phyloP scores from a whole-genome alignment of 2,113 vertebrate genomes.

The Perccottus glenii region DNA sequence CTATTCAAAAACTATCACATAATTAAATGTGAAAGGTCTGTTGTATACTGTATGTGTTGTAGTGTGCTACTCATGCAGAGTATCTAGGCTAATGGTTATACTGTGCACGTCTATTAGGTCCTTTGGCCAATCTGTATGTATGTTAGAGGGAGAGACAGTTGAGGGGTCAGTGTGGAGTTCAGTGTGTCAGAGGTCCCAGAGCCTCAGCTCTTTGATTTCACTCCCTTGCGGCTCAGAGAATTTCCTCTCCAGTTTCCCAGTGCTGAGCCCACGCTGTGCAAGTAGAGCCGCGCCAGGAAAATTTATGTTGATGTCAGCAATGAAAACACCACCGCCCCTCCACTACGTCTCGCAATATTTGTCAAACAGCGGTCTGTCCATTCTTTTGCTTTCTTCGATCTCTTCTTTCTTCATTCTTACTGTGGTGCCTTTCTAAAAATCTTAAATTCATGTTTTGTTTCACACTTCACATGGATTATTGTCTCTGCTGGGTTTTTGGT shows the following conservation, averaged over 20 bases:
- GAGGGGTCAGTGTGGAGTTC: constrained; percentile 74
- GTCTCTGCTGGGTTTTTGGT: constrained; percentile 70
- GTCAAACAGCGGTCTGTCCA: constrained; percentile 79
- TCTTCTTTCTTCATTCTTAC: constrained; percentile 63
- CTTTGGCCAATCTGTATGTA: constrained; percentile 17
- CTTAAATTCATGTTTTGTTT: constrained; percentile 67
- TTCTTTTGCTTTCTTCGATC: constrained; percentile 58
- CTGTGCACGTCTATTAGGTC: constrained; percentile 18
- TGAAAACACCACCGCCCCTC: constrained; percentile 79
- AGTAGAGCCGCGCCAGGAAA: constrained; percentile 75
- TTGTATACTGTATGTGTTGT: constrained; percentile 18
- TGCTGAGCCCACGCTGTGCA: constrained; percentile 76
- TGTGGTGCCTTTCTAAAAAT: constrained; percentile 62
- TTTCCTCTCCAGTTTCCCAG: constrained; percentile 76
- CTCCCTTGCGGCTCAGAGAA: constrained; percentile 75
- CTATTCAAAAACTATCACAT: too few species aligned
- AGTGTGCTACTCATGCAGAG: constrained; percentile 4
- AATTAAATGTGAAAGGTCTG: too few species aligned
- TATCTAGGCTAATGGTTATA: constrained; percentile 22
- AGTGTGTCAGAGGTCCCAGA: constrained; percentile 77
- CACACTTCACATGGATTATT: constrained; percentile 73
- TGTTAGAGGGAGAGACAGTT: constrained; percentile 34
- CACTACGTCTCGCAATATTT: constrained; percentile 80
- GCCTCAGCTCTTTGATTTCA: constrained; percentile 73
- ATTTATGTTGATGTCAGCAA: constrained; percentile 87